Percentiles rank a stretch among this genome's conserved stretches.
Conservation (phyloP, 2,797 vertebrate species). For the Neosilurus hyrtlii region DNA sequence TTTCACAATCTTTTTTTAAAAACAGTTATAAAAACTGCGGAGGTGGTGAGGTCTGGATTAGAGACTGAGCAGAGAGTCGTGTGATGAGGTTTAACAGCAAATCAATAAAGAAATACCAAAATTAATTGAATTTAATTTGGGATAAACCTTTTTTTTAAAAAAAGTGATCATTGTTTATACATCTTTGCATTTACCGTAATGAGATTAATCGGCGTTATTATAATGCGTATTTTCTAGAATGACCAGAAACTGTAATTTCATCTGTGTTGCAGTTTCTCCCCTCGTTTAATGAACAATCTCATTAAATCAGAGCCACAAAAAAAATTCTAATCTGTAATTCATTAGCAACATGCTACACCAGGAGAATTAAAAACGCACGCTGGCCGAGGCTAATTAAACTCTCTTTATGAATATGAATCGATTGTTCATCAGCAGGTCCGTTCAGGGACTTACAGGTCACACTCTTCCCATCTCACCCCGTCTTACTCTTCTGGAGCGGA, state of each 20-base stretch:
- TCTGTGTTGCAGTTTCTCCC: background rate
- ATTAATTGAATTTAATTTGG: background rate
- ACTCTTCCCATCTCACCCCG: background rate
- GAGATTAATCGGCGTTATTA: background rate
- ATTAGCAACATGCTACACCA: constrained; percentile 9
- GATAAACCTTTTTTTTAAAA: background rate
- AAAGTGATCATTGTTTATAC: too few relatives aligned
- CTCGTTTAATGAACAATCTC: constrained; percentile 18
- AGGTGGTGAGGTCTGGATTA: background rate
- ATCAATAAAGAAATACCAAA: background rate
- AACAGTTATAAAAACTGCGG: background rate
- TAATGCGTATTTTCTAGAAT: background rate
- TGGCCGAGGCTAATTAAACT: constrained; percentile 18
- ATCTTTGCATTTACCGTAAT: too few relatives aligned
- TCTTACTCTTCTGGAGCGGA: background rate
- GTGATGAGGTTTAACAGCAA: background rate
- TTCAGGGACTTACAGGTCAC: constrained; percentile 1
- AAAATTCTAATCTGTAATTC: constrained; percentile 15
- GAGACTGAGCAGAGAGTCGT: background rate
- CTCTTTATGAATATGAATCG: constrained; percentile 17
- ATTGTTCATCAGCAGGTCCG: background rate
- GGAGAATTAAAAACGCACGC: background rate
- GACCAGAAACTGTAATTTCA: background rate
- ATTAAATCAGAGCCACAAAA: constrained; percentile 21
- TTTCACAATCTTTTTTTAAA: background rate